Evolutionary conservation across 2,888 invertebrate genomes (phyloP).

Genomic region (Spatulosminthurus flaviceps): DNA sequence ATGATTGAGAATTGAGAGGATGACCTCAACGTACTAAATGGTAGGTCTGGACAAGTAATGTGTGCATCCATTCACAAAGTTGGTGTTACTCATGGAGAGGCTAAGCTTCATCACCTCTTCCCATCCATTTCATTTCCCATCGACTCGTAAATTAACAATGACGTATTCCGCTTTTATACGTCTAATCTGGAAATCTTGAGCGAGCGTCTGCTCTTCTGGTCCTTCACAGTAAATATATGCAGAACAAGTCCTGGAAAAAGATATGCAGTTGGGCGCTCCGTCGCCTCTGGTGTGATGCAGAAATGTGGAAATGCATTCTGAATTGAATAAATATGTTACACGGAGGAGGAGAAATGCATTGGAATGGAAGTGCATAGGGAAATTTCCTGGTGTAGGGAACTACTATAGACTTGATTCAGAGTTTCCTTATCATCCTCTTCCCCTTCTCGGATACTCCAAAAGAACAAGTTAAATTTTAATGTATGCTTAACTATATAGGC

Average conservation of each 20-base stretch:
- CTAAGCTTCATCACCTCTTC: not conserved
- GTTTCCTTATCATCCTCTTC: slow-evolving; percentile 3
- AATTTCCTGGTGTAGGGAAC: too few species aligned
- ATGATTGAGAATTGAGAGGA: not conserved
- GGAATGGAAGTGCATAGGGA: too few species aligned
- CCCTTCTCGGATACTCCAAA: slow-evolving; percentile 10
- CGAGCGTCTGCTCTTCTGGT: slow-evolving; percentile 19
- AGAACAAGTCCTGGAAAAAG: too few species aligned
- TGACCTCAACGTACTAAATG: not conserved
- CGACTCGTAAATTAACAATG: slow-evolving; percentile 33
- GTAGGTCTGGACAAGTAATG: not conserved
- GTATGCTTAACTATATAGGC: slow-evolving; percentile 2
- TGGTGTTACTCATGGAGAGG: not conserved
- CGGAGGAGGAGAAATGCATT: too few species aligned
- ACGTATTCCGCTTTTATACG: slow-evolving; percentile 18
- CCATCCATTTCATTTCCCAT: slow-evolving; percentile 31
- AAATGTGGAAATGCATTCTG: too few species aligned
- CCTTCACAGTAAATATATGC: too few species aligned
- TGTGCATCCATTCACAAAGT: not conserved
- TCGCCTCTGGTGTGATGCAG: too few species aligned
- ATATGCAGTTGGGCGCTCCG: too few species aligned
- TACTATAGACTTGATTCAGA: too few species aligned
- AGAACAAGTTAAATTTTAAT: slow-evolving; percentile 25
- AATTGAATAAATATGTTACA: too few species aligned
- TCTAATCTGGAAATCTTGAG: slow-evolving; percentile 25